Base-by-base conservation (phyloP, 2,797 vertebrate species). In the Brachymystax lenok region DNA sequence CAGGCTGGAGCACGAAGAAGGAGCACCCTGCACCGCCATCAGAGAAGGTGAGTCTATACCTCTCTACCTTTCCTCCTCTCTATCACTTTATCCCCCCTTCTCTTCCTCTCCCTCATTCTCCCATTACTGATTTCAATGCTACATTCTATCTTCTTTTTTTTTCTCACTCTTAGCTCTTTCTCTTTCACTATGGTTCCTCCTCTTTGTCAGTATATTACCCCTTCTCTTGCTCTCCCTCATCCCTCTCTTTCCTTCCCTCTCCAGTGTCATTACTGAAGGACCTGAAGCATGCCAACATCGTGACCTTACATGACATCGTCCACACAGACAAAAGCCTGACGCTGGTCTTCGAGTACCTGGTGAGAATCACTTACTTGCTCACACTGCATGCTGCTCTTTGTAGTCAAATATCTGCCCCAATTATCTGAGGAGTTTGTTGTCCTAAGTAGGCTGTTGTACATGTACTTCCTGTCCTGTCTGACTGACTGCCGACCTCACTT, bases 291-390 rank as follows among this genome's bases (percentile, higher is more conserved):
- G 98, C 98, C 84, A 99, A 99, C 94, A 99, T 99, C 56, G 98
- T 99, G 91, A 99, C 98, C 0, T 93, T 99, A 77, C 98, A 99
- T 16, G 98, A 99, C 92, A 99, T 99, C 76, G 95, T 99, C 86
- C 98, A 99, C 91, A 99, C 98, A 10, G 98, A 99, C 79, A 99
- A 99, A 91, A 99, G 97, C 86, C 96, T 99, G 91, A 99, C 97
- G 27, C 96, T 99, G 21, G 98, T 99, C 77, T 99, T 99, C 8
- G 98, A 99, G 78, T 99, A 99, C 88, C 90, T 99, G 96, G 98
- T 99, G 91, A 95, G 95, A 24, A 24, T 63, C 59, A 63, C 8
- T 24, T 12, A 24, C 21, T 63, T 27, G 59, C 59, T 46, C 40
- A 46, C 40, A 46, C 40, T 46, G 10, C 40, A 46, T 46, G 40